Evolutionary conservation across 1,140 invertebrate species (phyloP).

Genomic region (Camponotus floridanus): DNA sequence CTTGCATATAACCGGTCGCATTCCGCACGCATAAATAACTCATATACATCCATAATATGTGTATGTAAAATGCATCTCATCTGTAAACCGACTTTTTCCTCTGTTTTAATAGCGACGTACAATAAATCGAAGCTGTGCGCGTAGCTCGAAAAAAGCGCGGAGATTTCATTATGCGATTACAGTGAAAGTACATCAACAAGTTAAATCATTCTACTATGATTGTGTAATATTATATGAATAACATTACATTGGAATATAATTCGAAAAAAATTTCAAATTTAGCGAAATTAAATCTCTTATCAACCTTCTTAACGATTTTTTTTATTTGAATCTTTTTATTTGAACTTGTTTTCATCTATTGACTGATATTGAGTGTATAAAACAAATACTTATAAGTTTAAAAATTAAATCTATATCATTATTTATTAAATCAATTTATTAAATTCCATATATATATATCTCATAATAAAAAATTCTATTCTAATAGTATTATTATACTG

Average conservation of each 20-base stretch:
- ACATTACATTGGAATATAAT: neutral
- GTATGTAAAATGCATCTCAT: neutral
- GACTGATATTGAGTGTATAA: neutral
- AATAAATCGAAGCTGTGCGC: neutral
- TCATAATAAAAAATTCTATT: neutral
- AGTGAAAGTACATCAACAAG: neutral
- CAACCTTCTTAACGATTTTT: neutral
- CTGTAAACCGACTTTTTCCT: conserved; percentile 21
- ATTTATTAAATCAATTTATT: neutral
- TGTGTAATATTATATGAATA: neutral
- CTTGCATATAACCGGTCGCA: conserved; percentile 22
- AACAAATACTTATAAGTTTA: neutral
- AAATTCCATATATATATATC: neutral
- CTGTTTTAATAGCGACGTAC: neutral
- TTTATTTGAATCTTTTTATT: neutral
- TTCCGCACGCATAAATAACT: conserved; percentile 36
- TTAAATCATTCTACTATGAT: conserved; percentile 21
- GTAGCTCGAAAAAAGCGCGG: neutral
- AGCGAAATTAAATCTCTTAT: neutral
- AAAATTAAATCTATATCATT: neutral
- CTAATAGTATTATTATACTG: neutral
- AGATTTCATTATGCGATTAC: neutral
- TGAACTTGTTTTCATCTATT: neutral
- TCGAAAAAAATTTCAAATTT: neutral
- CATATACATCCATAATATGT: neutral